Percentiles rank a stretch among this genome's conserved stretches.
phyloP scores from a whole-genome alignment of 2,797 vertebrate genomes.

The Gephyroberyx darwinii region DNA sequence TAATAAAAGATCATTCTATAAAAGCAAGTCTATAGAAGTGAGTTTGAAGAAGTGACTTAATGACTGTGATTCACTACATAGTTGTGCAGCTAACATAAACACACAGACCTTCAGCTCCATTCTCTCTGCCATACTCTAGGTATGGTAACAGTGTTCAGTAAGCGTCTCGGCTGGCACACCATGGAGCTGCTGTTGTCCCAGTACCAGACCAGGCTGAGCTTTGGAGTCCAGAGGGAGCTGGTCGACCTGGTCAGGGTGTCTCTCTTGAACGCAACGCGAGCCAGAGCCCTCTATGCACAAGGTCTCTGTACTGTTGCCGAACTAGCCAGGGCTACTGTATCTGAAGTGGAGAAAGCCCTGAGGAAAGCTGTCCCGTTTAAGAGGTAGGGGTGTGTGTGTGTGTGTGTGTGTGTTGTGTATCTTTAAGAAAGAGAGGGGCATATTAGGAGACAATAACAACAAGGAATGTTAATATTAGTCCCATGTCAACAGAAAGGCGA shows the following conservation, averaged over 20 bases:
- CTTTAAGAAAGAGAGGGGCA: background rate
- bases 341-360: slow-evolving; percentile 87
- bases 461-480: background rate
- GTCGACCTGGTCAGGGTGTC: slow-evolving; percentile 94
- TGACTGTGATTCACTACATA: background rate
- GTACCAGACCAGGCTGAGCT: slow-evolving; percentile 96
- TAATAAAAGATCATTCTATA: background rate
- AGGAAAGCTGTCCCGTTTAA: slow-evolving; percentile 93
- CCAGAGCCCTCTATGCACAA: slow-evolving; percentile 86
- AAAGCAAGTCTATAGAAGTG: background rate
- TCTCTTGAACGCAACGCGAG: slow-evolving; percentile 90
- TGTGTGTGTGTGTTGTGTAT: background rate
- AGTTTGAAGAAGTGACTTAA: background rate
- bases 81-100: slow-evolving; percentile 10
- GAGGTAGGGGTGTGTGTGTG: slow-evolving; percentile 80
- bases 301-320: slow-evolving; percentile 92
- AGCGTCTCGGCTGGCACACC: slow-evolving; percentile 95
- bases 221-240: slow-evolving; percentile 94
- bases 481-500: background rate
- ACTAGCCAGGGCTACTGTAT: slow-evolving; percentile 85
- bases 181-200: slow-evolving; percentile 94
- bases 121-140: slow-evolving; percentile 74
- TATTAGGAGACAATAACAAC: background rate
- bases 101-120: background rate
- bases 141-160: slow-evolving; percentile 96